Base-by-base conservation (phyloP, 1,140 invertebrate species). In the Hyposmocoma kahamanoa region DNA sequence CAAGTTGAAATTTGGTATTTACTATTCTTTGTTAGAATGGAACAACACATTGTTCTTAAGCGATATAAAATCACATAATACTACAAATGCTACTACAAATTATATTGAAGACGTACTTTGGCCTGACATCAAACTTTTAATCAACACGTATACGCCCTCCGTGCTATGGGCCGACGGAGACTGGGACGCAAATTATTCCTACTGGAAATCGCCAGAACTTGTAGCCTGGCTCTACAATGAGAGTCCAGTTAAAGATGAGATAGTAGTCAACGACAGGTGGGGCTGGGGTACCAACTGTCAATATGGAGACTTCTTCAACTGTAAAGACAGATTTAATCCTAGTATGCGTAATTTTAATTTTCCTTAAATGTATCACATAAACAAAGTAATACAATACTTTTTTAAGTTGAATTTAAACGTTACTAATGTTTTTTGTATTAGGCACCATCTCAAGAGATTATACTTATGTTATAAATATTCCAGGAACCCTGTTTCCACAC, bases 191-290 rank as follows among this genome's bases (percentile, higher is more conserved):
- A 63, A 89, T 0, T 91, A 93, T 61, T 87, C 87, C 0, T 99
- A 98, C 67, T 99, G 92, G 92, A 89, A 90, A 26, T 92, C 94
- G 0, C 91, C 90, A 55, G 91, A 93, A 55, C 92, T 96, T 61
- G 84, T 99, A 1, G 93, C 97, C 5, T 99, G 97, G 96, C 57
- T 99, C 0, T 99, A 97, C 65, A 99, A 98, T 77, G 92, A 97
- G 5, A 98, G 96, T 78, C 96, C 97, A 0, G 95, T 98, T 0
- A 93, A 92, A 68, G 91, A 97, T 43, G 93, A 90, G 4, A 90
- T 99, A 6, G 95, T 98, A 0, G 92, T 92, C 0, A 97, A 98
- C 84, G 94, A 96, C 71, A 88, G 95, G 63, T 97, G 95, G 95
- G 96, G 97, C 1, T 88, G 84, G 15, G 90, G 90, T 60, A 93